A percentile compares a stretch with the other conserved stretches of the same genome.
These are phyloP conservation scores for Nomada ferruginata DNA, from an alignment of 2,888 invertebrate genomes.

Conservation along the genomic window DNA sequence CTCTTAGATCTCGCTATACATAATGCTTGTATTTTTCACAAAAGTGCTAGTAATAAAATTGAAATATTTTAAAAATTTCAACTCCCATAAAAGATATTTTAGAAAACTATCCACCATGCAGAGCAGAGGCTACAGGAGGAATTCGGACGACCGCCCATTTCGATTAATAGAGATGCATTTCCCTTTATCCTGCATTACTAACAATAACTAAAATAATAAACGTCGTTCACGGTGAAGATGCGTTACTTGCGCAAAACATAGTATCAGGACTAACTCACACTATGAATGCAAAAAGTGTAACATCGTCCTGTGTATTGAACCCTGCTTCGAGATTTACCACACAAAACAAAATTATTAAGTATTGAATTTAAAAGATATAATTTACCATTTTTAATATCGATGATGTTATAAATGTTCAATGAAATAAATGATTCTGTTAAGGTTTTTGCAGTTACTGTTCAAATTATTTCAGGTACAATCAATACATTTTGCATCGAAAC, in stretches of 20 bases:
- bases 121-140: conserved; percentile 33
- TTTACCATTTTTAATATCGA: conserved; percentile 16
- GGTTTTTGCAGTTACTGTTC: conserved; percentile 9
- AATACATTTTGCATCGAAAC: no score
- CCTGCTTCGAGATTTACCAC: conserved; percentile 12
- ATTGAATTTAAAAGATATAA: neutral
- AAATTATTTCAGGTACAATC: neutral
- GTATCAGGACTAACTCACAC: conserved; percentile 25
- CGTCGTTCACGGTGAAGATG: conserved; percentile 32
- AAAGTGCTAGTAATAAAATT: neutral
- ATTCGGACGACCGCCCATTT: conserved; percentile 30
- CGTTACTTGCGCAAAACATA: conserved; percentile 27
- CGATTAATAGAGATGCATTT: conserved; percentile 40
- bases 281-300: conserved; percentile 34
- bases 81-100: neutral
- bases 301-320: conserved; percentile 23
- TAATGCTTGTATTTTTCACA: neutral
- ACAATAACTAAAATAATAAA: conserved; percentile 19
- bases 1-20: neutral
- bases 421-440: conserved; percentile 24
- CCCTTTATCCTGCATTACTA: conserved; percentile 25
- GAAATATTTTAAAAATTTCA: neutral
- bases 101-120: conserved; percentile 25
- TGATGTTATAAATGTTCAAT: conserved; percentile 1
- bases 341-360: conserved; percentile 24